Base-by-base conservation (phyloP, 2,888 invertebrate genomes). In the Tigriopus californicus region DNA sequence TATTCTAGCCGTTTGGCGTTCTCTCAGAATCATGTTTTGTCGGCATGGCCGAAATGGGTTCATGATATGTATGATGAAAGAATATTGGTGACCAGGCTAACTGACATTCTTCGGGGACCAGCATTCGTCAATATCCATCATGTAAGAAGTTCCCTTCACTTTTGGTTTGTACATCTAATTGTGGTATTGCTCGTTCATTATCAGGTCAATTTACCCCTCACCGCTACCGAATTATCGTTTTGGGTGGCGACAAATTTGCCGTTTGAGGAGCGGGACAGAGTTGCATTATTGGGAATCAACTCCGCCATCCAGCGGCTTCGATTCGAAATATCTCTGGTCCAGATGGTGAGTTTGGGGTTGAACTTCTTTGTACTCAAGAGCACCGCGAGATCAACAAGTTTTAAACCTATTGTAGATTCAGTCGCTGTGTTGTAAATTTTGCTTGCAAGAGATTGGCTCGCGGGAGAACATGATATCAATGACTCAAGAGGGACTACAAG, bases 191-290 rank as follows among this genome's bases (percentile, higher is more conserved):
- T 5, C 33, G 4, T 33, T 33, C 8, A 33, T 33, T 8, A 33
- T 33, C 33, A 33, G 33, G 33, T 33, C 3, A 33, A 33, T 33
- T 33, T 33, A 33, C 33, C 71, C 80, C 83, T 1, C 73, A 76
- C 10, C 8, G 33, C 33, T 8, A 33, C 33, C 8, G 78, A 80
- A 61, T 72, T 87, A 62, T 85, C 85, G 0, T 87, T 80, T 70
- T 88, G 87, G 86, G 77, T 85, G 57, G 81, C 82, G 12, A 81
- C 82, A 63, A 85, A 83, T 71, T 74, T 85, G 54, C 81, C 83
- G 41, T 70, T 86, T 18, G 77, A 78, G 55, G 80, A 83, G 65
- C 71, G 72, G 18, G 77, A 80, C 65, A 73, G 81, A 64, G 70
- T 82, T 33, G 71, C 74, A 13, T 73, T 85, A 56, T 75, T 88